phyloP scores from a whole-genome alignment of 2,888 invertebrate species.

The Melipona bicolor region DNA sequence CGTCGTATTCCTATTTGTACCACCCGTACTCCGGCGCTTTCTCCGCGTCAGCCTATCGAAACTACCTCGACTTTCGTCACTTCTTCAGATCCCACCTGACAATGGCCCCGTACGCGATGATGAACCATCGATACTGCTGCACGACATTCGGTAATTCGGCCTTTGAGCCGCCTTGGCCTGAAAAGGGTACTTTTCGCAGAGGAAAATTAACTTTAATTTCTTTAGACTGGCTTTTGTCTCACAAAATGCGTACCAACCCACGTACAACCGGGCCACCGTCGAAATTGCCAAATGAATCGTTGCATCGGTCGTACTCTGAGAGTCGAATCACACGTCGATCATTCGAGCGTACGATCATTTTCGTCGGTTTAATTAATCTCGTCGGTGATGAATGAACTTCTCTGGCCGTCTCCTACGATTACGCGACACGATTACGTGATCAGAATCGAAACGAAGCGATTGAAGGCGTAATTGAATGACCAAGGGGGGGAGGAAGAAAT shows the following conservation, averaged over 20 bases:
- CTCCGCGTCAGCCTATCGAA: constrained; percentile 50
- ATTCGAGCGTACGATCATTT: background rate
- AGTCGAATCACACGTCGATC: too few species aligned
- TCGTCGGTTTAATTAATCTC: constrained; percentile 15
- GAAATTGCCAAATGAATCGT: too few species aligned
- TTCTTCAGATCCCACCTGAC: constrained; percentile 58
- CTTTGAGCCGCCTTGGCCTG: too few species aligned
- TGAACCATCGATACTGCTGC: constrained; percentile 40
- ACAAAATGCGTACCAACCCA: too few species aligned
- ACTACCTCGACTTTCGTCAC: constrained; percentile 53
- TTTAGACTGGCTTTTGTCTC: too few species aligned
- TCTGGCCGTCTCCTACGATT: background rate
- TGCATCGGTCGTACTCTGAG: too few species aligned
- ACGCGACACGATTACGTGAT: background rate
- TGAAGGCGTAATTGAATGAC: background rate
- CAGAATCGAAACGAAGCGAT: constrained; percentile 4
- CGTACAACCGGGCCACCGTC: too few species aligned
- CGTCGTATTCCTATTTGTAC: constrained; percentile 37
- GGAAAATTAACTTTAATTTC: too few species aligned
- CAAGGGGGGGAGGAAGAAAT: background rate
- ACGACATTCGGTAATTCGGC: constrained; percentile 58
- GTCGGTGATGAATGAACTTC: constrained; percentile 25
- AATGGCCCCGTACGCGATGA: constrained; percentile 52
- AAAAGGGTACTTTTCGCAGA: too few species aligned
- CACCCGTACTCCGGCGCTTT: constrained; percentile 52